A percentile compares a stretch with the other conserved stretches of the same genome.
These are phyloP conservation scores for Tetramorium simillimum DNA, from an alignment of 1,140 invertebrate genomes.

Conservation along the genomic window DNA sequence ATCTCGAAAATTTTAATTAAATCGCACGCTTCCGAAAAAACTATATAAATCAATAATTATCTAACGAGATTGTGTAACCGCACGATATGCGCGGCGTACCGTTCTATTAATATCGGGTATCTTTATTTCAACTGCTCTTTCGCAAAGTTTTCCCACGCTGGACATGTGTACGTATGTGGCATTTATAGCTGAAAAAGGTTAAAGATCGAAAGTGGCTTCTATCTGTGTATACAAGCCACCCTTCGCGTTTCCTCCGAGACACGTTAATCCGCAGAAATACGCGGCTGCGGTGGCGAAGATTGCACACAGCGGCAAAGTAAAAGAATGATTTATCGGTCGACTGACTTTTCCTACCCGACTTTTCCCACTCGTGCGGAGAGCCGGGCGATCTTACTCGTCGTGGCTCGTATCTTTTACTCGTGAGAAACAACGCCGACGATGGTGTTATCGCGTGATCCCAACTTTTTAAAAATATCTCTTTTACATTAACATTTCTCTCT, in stretches of 20 bases:
- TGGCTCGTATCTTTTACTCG: constrained; percentile 8
- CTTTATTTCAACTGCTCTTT: not conserved
- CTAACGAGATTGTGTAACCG: not conserved
- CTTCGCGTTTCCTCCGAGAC: constrained; percentile 21
- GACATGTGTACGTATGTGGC: not conserved
- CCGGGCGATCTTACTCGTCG: not conserved
- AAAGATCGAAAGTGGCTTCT: constrained; percentile 34
- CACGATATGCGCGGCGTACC: too few species aligned
- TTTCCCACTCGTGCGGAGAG: not conserved
- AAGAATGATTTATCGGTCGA: constrained; percentile 75
- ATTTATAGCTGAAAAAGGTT: constrained; percentile 10
- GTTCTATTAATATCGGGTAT: not conserved
- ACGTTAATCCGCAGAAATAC: constrained; percentile 50
- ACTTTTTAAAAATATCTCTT: not conserved
- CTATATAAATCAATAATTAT: not conserved
- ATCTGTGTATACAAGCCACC: constrained; percentile 26
- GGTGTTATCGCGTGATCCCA: not conserved
- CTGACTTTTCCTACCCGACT: constrained; percentile 43
- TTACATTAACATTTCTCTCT: not conserved
- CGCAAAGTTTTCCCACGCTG: not conserved
- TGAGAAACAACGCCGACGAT: not conserved
- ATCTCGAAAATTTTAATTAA: constrained; percentile 5
- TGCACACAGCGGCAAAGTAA: constrained; percentile 60
- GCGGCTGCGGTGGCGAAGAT: constrained; percentile 2
- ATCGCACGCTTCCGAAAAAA: not conserved